phyloP scores from a whole-genome alignment of 1,140 invertebrate species.

The Apocrypta bakeri region DNA sequence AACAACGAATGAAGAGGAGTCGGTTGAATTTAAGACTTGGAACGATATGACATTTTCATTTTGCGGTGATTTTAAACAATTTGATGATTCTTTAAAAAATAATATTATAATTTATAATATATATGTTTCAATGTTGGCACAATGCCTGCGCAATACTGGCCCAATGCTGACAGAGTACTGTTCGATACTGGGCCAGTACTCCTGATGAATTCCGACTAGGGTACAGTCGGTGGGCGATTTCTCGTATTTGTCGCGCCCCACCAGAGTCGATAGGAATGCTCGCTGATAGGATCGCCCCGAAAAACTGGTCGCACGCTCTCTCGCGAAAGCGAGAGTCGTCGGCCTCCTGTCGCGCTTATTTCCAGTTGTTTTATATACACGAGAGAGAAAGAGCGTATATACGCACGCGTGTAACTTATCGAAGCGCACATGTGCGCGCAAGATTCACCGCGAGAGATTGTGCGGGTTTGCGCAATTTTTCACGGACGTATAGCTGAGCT shows the following conservation, averaged over 20 bases:
- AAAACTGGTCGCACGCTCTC: conserved; percentile 61
- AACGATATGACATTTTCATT: too few relatives aligned
- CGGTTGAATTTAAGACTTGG: too few relatives aligned
- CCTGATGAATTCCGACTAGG: too few relatives aligned
- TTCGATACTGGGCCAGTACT: too few relatives aligned
- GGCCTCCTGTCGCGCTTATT: conserved; percentile 11
- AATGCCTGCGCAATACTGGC: too few relatives aligned
- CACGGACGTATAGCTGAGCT: not conserved
- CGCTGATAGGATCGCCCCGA: conserved; percentile 54
- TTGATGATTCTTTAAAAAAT: too few relatives aligned
- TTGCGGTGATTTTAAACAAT: too few relatives aligned
- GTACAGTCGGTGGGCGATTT: conserved; percentile 56
- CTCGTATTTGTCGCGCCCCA: conserved; percentile 55
- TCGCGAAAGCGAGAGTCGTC: conserved; percentile 11
- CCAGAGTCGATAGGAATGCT: conserved; percentile 60
- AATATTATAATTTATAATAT: too few relatives aligned
- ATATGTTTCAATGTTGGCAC: too few relatives aligned
- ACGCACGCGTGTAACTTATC: not conserved
- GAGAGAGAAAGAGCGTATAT: too few relatives aligned
- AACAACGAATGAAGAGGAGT: too few relatives aligned
- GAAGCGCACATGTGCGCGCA: not conserved
- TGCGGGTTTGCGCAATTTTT: conserved; percentile 33
- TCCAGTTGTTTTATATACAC: not conserved
- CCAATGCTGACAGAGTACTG: too few relatives aligned
- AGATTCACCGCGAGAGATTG: conserved; percentile 20